These are phyloP conservation scores for Sebastes glaucus DNA, from an alignment of 2,797 vertebrate genomes.

Conservation along the genomic window DNA sequence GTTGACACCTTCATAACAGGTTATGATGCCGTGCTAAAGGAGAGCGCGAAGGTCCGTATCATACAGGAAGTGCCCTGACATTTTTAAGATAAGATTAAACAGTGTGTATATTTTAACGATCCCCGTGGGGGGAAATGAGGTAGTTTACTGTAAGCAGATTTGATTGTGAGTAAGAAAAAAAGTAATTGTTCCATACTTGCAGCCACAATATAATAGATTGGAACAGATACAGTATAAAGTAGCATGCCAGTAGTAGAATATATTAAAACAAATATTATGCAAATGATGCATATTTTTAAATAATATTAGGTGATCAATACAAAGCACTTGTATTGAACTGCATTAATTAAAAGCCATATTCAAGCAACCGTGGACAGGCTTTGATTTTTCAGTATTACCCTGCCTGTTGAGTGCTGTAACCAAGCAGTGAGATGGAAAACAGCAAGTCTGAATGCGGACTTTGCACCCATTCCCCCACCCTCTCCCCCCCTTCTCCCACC, in stretches of 20 bases:
- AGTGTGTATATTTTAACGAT: conserved; percentile 6
- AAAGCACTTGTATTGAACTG: neutral
- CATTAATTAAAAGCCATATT: conserved; percentile 7
- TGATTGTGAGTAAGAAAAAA: neutral
- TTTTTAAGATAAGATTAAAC: conserved; percentile 19
- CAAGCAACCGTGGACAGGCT: neutral
- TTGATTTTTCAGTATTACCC: conserved; percentile 14
- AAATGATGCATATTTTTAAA: neutral
- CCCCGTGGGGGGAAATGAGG: neutral
- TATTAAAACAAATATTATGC: neutral
- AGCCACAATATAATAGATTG: neutral
- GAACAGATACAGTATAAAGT: neutral
- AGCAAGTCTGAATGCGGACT: conserved; percentile 53
- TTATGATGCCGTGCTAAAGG: neutral
- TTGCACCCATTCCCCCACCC: conserved; percentile 49
- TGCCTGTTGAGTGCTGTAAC: conserved; percentile 40
- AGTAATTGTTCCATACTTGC: neutral
- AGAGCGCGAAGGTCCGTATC: neutral
- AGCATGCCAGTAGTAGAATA: neutral
- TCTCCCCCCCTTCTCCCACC: neutral
- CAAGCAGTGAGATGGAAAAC: conserved; percentile 56
- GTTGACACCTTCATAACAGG: conserved; percentile 17
- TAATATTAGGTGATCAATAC: neutral
- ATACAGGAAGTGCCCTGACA: conserved; percentile 2
- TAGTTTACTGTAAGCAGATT: neutral